Percentiles rank a stretch among this genome's conserved stretches.
These are phyloP conservation scores for Quadroppia sp. DNA, from an alignment of 2,888 invertebrate genomes.

Conservation along the genomic window DNA sequence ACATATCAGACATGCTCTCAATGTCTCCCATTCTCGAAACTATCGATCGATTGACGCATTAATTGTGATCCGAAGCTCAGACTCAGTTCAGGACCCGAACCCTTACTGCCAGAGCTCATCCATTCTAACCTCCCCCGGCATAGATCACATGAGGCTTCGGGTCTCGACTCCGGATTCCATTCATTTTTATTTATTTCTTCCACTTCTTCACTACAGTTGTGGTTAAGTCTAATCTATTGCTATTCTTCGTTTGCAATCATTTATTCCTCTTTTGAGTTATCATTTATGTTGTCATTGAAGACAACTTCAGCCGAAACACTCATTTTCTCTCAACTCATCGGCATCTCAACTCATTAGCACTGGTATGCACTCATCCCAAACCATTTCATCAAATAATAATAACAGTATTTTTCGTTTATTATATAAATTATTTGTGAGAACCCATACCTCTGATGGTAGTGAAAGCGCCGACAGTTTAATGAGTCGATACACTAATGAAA, in stretches of 20 bases:
- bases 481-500: no score
- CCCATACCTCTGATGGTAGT: not conserved
- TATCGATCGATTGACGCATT: slow-evolving; percentile 41
- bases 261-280: not conserved
- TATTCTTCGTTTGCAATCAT: slow-evolving; percentile 16
- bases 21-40: slow-evolving; percentile 17
- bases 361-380: slow-evolving; percentile 12
- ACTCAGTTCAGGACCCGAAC: slow-evolving; percentile 28
- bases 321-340: not conserved
- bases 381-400: slow-evolving; percentile 1
- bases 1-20: slow-evolving; percentile 36
- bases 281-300: slow-evolving; percentile 3
- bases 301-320: not conserved
- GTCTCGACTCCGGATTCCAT: not conserved
- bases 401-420: not conserved
- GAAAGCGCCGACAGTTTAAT: no score
- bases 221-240: not conserved
- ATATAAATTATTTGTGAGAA: not conserved
- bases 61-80: slow-evolving; percentile 39
- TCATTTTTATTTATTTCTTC: not conserved
- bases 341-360: not conserved
- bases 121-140: not conserved
- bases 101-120: not conserved
- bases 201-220: slow-evolving; percentile 13
- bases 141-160: not conserved